Evolutionary conservation across 2,113 vertebrate species (phyloP), one percentile per base, ranked within the genome.

Genomic region (Marmota monax): DNA sequence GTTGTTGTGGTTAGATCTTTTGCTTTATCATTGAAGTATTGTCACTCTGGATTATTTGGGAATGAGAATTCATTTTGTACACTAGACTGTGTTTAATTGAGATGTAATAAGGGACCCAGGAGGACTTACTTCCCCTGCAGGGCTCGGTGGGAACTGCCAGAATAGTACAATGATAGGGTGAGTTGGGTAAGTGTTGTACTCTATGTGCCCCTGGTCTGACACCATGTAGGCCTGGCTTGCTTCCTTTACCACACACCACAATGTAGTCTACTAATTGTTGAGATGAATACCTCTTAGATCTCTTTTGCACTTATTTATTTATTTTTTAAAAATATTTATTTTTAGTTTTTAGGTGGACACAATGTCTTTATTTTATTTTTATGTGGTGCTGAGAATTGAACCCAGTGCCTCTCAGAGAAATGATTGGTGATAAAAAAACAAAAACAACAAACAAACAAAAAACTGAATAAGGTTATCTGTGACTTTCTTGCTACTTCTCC

Each of bases 401-500:
- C 45, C 45, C 45, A 45, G 11, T 39, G 32, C 10, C 27, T 29
- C 34, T 72, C 73, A 42, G 20, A 80, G 80, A 63, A 67, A 53
- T 85, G 65, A 23, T 48, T 90, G 53, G 80, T 76, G 29, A 58
- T 27, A 58, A 4, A 34, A 42, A 69, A 63, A 37, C 8, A 53
- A n/a, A 34, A 18, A 72, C 37, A 51, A 48, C 25, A 25, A 61
- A 51, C 51, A 65, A 51, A 48, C 12, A 25, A 39, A 53, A 14
- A 65, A 83, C 45, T 63, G 37, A 88, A 78, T 77, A 58, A 78
- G 5, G 34, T 84, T 96, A 45, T 78, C 37, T 92, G 56, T 82
- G 73, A 94, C 80, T 96, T 92, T 85, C n/a, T 94, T 92, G 78
- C 63, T 96, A 20, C n/a, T 77, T 18, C 25, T 90, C 10, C 27